Evolutionary conservation across 2,797 vertebrate species (phyloP).

Genomic region (Serranus cabrilla): DNA sequence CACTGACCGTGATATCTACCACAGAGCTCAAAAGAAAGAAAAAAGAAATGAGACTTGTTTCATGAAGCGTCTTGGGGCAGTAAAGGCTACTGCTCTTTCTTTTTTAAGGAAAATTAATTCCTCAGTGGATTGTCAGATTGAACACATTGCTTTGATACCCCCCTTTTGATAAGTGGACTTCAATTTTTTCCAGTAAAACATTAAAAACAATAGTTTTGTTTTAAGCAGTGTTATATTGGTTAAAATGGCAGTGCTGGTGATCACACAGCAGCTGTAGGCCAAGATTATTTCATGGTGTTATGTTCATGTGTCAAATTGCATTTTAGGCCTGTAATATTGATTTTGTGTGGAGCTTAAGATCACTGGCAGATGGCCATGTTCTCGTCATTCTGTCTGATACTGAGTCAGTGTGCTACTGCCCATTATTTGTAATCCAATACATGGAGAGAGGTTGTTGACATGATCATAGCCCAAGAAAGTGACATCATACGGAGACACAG

Average conservation of each 20-base stretch:
- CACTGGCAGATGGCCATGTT: constrained; percentile 55
- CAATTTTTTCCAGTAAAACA: constrained; percentile 12
- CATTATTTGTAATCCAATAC: constrained; percentile 54
- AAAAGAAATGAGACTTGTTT: constrained; percentile 36
- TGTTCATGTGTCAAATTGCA: constrained; percentile 62
- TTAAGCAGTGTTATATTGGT: constrained; percentile 39
- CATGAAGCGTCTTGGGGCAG: constrained; percentile 16
- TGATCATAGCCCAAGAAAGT: neutral
- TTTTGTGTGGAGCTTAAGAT: constrained; percentile 63
- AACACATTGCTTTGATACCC: constrained; percentile 38
- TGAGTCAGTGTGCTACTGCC: constrained; percentile 14
- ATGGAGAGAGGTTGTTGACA: constrained; percentile 11
- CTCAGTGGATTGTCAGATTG: constrained; percentile 19
- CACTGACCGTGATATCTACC: constrained; percentile 1
- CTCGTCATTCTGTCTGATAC: constrained; percentile 37
- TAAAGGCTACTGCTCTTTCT: constrained; percentile 3
- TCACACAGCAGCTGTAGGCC: constrained; percentile 39
- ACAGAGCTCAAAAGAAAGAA: constrained; percentile 17
- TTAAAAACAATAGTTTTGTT: constrained; percentile 5
- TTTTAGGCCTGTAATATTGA: constrained; percentile 67
- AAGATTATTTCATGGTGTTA: constrained; percentile 50
- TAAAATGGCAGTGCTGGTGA: constrained; percentile 29
- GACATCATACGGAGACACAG: neutral
- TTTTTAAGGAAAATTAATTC: constrained; percentile 22
- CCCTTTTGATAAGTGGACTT: constrained; percentile 24